Conservation (phyloP, 2,113 vertebrate species). For the Dascyllus trimaculatus region DNA sequence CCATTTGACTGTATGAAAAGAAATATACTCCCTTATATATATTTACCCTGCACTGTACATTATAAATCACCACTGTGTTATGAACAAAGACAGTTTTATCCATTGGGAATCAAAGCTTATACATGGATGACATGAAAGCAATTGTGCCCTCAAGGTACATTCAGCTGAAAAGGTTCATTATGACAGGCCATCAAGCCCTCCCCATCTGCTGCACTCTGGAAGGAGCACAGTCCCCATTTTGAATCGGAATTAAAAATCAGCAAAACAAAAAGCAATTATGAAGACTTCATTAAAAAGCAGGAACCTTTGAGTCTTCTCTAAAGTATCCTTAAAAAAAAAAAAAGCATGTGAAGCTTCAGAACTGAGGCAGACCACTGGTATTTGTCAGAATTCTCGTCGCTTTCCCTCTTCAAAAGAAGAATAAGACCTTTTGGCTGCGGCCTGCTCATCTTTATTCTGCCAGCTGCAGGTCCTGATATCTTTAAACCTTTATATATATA, state of each 20-base stretch:
- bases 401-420: slow-evolving; percentile 21
- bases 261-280: slow-evolving; percentile 1
- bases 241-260: slow-evolving; percentile 7
- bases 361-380: slow-evolving; percentile 3
- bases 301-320: background rate
- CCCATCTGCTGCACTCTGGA: slow-evolving; percentile 41
- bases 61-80: slow-evolving; percentile 31
- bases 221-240: background rate
- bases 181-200: slow-evolving; percentile 35
- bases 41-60: background rate
- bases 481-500: slow-evolving; percentile 21
- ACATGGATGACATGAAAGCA: slow-evolving; percentile 42
- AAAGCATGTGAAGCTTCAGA: background rate
- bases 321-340: background rate
- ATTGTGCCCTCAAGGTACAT: slow-evolving; percentile 36
- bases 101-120: slow-evolving; percentile 43
- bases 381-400: slow-evolving; percentile 20
- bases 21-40: background rate
- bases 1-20: background rate
- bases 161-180: slow-evolving; percentile 55
- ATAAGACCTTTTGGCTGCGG: slow-evolving; percentile 23
- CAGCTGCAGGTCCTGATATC: slow-evolving; percentile 27
- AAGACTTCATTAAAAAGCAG: background rate
- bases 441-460: slow-evolving; percentile 28
- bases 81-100: slow-evolving; percentile 18